Evolutionary conservation across 2,888 invertebrate species (phyloP), one percentile per base, ranked within the genome.

Genomic region (Parnassius smintheus): DNA sequence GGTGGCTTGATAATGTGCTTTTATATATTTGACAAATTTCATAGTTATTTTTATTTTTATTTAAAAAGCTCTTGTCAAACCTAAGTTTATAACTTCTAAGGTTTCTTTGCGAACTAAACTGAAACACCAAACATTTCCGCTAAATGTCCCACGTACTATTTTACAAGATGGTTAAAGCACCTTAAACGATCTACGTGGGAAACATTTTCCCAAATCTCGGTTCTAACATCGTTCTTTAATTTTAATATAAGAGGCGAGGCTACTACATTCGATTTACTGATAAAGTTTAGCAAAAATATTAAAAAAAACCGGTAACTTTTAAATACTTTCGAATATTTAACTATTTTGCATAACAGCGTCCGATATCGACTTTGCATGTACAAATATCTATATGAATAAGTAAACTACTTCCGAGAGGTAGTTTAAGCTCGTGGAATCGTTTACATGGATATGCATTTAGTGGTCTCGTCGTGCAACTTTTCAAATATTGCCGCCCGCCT

Each of bases 381-480:
- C 22, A 50, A 25, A 9, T 44, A 58, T 44, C 18, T 51, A 49
- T 13, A 10, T 44, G 10, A 53, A 48, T 49, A 60, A 42, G 53
- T 54, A 25, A 44, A 11, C 44, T 50, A 44, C 50, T 35, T 35
- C 22, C 1, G 42, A 44, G 10, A 67, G 67, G 65, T 71, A 60
- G 70, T 13, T 48, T 48, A 48, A 48, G 13, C 13, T 54, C 42
- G 42, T 42, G 72, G 72, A 68, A 76, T 75, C 80, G 79, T 78
- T 67, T 70, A 65, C 62, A 66, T 44, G 52, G 49, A 61, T 52
- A 68, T 68, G 69, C 69, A 66, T 67, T 67, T 64, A 62, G 62
- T 56, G 66, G 64, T 75, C 76, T 76, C 80, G 79, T 75, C 84
- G 83, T 68, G 77, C 76, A 89, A 88, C 86, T 90, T 91, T 87